Evolutionary conservation across 1,140 invertebrate species (phyloP), one percentile per base, ranked within the genome.

Genomic region (Sitobion miscanthi): DNA sequence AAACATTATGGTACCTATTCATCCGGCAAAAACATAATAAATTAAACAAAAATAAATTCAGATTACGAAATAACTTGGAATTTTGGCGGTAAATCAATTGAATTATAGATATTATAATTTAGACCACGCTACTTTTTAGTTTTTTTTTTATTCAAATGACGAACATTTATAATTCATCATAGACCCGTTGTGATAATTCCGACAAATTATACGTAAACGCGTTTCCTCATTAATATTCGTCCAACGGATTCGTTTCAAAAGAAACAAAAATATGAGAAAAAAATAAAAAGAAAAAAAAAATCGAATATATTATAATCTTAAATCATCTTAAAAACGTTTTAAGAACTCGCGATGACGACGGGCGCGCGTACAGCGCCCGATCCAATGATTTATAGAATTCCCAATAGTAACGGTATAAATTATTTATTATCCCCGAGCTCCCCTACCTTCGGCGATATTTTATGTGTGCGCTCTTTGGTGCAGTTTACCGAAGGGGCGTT

Each of bases 401-500:
- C 49, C 89, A 45, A 86, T 85, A 83, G 77, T 45, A 93, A 85
- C 23, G 77, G 57, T 85, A 49, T 85, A 93, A 93, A 85, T 93
- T 93, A 85, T 93, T 85, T 85, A 85, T 85, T 25, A 85, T 93
- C 35, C 47, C 23, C 4, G 14, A 85, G 54, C 25, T 85, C 77
- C 49, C 38, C 38, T 57, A 45, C 54, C 89, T 42, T 45, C 7
- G 20, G n/a, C 21, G 11, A 62, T 45, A 62, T 90, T 90, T 62
- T 62, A 90, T 25, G 21, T 62, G 54, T n/a, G 42, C 49, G 14
- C 47, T 17, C n/a, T 54, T 45, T 62, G 54, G 4, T 35, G 38
- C 89, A 30, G 89, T 62, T 90, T 57, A 62, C 35, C 7, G 30
- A 90, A 30, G 25, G 54, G 35, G 35, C 88, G 54, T 30, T 25